phyloP scores from a whole-genome alignment of 2,797 vertebrate species.

The Knipowitschia caucasica region DNA sequence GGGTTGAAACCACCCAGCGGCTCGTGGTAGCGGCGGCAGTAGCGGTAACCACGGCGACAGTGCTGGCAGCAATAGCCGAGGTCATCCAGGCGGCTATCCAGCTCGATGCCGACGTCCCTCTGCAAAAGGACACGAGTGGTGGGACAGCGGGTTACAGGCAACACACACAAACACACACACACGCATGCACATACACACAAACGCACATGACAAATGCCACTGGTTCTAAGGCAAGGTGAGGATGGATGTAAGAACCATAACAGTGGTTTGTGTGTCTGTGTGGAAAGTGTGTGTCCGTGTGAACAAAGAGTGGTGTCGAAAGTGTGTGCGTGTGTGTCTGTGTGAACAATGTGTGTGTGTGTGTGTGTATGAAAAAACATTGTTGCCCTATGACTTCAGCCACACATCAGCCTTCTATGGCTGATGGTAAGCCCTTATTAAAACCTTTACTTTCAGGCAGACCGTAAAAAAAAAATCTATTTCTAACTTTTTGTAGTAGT shows the following conservation, averaged over 20 bases:
- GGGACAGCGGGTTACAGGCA: conserved; percentile 44
- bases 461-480: no score
- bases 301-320: no score
- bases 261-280: no score
- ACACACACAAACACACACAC: neutral
- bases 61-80: conserved; percentile 88
- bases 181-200: neutral
- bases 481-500: no score
- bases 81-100: conserved; percentile 88
- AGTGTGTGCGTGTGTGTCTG: no score
- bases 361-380: no score
- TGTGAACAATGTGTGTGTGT: no score
- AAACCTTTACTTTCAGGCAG: no score
- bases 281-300: no score
- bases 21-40: conserved; percentile 87
- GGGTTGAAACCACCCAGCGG: conserved; percentile 90
- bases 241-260: conserved; percentile 51
- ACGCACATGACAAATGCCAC: conserved; percentile 58
- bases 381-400: no score
- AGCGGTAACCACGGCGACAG: conserved; percentile 88
- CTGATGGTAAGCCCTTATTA: no score
- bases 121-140: conserved; percentile 66
- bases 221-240: conserved; percentile 51
- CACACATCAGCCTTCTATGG: no score
- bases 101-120: conserved; percentile 87